Percentiles rank a stretch among this genome's conserved stretches.
phyloP scores from a whole-genome alignment of 2,797 vertebrate species.

The Eleutherodactylus coqui region DNA sequence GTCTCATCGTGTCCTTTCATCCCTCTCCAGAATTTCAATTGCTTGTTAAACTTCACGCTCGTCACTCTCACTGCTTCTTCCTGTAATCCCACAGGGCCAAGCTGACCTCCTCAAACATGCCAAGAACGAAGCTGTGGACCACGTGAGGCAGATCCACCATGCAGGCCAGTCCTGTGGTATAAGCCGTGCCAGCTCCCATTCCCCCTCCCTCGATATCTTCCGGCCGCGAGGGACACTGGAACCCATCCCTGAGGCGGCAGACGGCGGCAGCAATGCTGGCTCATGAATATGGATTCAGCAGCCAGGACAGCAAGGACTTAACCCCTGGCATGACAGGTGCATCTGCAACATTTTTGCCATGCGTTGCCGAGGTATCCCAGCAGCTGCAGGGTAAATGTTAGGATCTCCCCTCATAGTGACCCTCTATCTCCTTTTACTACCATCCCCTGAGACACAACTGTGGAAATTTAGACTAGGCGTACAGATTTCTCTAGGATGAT shows the following conservation, averaged over 20 bases:
- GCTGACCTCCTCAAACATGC: conserved; percentile 91
- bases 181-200: conserved; percentile 79
- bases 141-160: conserved; percentile 90
- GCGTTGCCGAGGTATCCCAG: neutral
- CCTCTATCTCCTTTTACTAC: neutral
- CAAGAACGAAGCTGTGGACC: conserved; percentile 88
- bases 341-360: neutral
- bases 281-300: conserved; percentile 74
- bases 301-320: conserved; percentile 36
- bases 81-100: conserved; percentile 79
- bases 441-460: conserved; percentile 18
- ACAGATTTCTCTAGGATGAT: conserved; percentile 1
- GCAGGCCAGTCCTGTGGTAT: conserved; percentile 90
- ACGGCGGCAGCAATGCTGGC: conserved; percentile 70
- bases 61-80: neutral
- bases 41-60: conserved; percentile 7
- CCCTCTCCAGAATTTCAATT: neutral
- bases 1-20: neutral
- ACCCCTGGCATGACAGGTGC: neutral
- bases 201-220: conserved; percentile 73
- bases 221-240: conserved; percentile 72
- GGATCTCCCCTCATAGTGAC: neutral
- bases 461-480: conserved; percentile 2
- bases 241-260: conserved; percentile 75
- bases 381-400: conserved; percentile 19